These are phyloP conservation scores for Meiosimyza platycephala DNA, from an alignment of 2,888 invertebrate genomes.

Conservation along the genomic window DNA sequence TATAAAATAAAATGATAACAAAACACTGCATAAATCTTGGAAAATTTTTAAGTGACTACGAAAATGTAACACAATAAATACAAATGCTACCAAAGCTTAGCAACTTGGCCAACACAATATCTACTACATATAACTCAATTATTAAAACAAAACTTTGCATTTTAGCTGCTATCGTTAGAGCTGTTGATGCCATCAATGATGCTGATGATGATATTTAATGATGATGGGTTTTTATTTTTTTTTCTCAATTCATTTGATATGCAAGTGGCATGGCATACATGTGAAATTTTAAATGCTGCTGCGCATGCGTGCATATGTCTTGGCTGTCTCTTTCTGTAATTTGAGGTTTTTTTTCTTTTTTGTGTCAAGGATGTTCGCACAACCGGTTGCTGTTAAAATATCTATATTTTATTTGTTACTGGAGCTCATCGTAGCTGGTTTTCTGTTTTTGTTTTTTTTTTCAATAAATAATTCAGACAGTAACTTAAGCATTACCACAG, in stretches of 20 bases:
- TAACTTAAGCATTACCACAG: conserved; percentile 22
- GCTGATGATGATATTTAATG: background rate
- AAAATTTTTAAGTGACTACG: too few relatives aligned
- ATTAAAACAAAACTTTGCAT: too few relatives aligned
- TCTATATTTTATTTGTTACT: conserved; percentile 12
- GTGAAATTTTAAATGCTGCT: conserved; percentile 33
- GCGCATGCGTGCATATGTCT: conserved; percentile 14
- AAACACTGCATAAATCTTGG: too few relatives aligned
- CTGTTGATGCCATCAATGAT: background rate
- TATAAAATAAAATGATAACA: too few relatives aligned
- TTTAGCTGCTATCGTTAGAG: background rate
- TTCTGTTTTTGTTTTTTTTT: background rate
- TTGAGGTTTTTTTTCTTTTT: conserved; percentile 48
- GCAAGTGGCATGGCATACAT: conserved; percentile 5
- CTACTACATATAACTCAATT: too few relatives aligned
- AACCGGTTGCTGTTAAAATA: conserved; percentile 58
- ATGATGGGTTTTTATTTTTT: conserved; percentile 35
- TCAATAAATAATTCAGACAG: conserved; percentile 43
- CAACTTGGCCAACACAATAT: too few relatives aligned
- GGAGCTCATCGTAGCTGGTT: conserved; percentile 29
- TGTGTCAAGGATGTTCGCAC: conserved; percentile 65
- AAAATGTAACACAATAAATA: too few relatives aligned
- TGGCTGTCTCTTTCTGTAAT: conserved; percentile 30
- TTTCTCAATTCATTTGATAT: conserved; percentile 10
- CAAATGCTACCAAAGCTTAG: too few relatives aligned